phyloP scores from a whole-genome alignment of 1,140 invertebrate genomes.

The Hypsibius dujardini region DNA sequence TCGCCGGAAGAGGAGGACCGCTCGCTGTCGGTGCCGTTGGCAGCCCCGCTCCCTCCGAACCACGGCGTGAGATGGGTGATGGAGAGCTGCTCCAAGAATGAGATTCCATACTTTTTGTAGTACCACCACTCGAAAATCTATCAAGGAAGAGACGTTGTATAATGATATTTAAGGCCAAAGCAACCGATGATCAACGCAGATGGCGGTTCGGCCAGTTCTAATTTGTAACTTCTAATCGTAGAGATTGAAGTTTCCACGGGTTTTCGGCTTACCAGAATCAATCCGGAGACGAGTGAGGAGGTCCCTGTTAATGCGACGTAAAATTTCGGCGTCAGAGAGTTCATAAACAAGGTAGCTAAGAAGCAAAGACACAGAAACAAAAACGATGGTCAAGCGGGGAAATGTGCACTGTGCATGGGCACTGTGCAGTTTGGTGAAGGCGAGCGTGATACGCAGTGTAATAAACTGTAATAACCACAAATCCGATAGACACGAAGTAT shows the following conservation, averaged over 20 bases:
- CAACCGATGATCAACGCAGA: not conserved
- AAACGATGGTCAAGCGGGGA: not conserved
- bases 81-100: conserved; percentile 90
- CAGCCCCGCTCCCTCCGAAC: conserved; percentile 40
- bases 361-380: conserved; percentile 26
- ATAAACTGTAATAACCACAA: no score
- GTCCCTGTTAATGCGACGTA: conserved; percentile 95
- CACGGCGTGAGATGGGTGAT: conserved; percentile 81
- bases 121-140: conserved; percentile 99
- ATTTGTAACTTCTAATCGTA: no score
- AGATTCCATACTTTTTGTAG: conserved; percentile 92
- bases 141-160: conserved; percentile 23
- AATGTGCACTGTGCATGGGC: not conserved
- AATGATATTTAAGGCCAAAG: not conserved
- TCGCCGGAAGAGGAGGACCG: conserved; percentile 18
- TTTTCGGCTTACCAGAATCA: conserved; percentile 53
- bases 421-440: no score
- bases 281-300: conserved; percentile 84
- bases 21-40: conserved; percentile 26
- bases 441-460: no score
- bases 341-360: conserved; percentile 73
- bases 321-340: conserved; percentile 92
- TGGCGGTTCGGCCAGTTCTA: no score
- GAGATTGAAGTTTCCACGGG: no score
- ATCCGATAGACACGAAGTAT: no score